phyloP scores from a whole-genome alignment of 1,140 invertebrate species.

The Leptinotarsa lineolata region DNA sequence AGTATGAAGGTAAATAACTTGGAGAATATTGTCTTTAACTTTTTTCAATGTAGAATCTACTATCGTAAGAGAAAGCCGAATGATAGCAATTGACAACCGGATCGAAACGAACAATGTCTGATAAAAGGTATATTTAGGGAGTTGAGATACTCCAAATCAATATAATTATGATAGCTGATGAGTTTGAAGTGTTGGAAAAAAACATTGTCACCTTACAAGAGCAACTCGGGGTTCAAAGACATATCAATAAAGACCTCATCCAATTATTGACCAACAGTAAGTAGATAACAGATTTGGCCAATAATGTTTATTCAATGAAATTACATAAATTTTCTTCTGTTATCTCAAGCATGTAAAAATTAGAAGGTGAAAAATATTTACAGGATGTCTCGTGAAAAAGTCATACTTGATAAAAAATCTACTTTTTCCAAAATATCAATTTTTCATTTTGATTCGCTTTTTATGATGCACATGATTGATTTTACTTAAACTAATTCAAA shows the following conservation, averaged over 20 bases:
- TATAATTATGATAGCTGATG: not conserved
- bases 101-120: not conserved
- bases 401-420: no score
- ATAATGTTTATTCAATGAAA: no score
- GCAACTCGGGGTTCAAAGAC: not conserved
- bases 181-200: slow-evolving; percentile 18
- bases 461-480: no score
- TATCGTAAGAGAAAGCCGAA: not conserved
- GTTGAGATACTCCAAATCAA: slow-evolving; percentile 7
- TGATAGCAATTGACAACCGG: not conserved
- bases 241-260: not conserved
- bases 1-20: slow-evolving; percentile 24
- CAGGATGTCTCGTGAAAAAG: no score
- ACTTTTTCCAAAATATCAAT: no score
- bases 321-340: no score
- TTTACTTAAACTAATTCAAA: no score
- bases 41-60: not conserved
- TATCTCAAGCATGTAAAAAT: no score
- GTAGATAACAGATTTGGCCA: not conserved
- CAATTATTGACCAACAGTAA: not conserved
- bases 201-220: not conserved
- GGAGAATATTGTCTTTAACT: not conserved
- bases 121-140: slow-evolving; percentile 3
- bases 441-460: no score
- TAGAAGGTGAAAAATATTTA: no score